Percentiles rank a stretch among this genome's conserved stretches.
Evolutionary conservation across 1,140 invertebrate genomes (phyloP).

Genomic region (Adoxophyes honmai): DNA sequence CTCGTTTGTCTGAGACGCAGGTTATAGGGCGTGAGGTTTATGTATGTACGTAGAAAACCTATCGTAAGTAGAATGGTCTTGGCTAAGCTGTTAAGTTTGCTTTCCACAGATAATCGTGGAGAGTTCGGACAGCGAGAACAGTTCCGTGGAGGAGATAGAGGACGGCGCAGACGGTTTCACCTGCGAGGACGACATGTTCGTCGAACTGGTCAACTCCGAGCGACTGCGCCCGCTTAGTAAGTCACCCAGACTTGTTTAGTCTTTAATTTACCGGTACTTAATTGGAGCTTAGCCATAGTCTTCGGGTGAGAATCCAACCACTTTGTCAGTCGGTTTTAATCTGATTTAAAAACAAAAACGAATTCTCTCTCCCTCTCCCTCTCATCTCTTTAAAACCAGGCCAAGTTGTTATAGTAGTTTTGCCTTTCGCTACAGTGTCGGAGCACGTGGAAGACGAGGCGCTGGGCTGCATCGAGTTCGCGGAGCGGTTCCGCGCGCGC

Average conservation of each 20-base stretch:
- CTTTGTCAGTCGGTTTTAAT: too few species aligned
- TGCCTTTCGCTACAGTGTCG: slow-evolving; percentile 82
- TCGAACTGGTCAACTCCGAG: slow-evolving; percentile 85
- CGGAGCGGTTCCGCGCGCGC: slow-evolving; percentile 88
- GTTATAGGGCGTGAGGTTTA: too few species aligned
- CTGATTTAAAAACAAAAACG: too few species aligned
- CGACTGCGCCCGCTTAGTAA: slow-evolving; percentile 87
- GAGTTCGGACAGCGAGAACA: slow-evolving; percentile 80
- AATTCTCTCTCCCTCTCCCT: too few species aligned
- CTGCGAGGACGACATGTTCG: slow-evolving; percentile 91
- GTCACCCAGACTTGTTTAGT: slow-evolving; percentile 40
- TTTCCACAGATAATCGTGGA: slow-evolving; percentile 72
- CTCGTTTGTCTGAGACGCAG: too few species aligned
- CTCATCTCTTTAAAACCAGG: background rate
- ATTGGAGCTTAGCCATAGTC: too few species aligned
- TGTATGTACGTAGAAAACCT: too few species aligned
- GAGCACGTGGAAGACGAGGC: slow-evolving; percentile 91
- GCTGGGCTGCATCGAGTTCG: slow-evolving; percentile 91
- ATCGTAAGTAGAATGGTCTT: too few species aligned
- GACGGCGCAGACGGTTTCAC: slow-evolving; percentile 88
- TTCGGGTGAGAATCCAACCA: too few species aligned
- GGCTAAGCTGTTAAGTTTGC: too few species aligned
- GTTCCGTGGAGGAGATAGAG: slow-evolving; percentile 91
- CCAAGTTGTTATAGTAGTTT: background rate
- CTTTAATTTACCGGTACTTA: too few species aligned